Conservation (phyloP, 2,113 vertebrate genomes). For the Gobio gobio region DNA sequence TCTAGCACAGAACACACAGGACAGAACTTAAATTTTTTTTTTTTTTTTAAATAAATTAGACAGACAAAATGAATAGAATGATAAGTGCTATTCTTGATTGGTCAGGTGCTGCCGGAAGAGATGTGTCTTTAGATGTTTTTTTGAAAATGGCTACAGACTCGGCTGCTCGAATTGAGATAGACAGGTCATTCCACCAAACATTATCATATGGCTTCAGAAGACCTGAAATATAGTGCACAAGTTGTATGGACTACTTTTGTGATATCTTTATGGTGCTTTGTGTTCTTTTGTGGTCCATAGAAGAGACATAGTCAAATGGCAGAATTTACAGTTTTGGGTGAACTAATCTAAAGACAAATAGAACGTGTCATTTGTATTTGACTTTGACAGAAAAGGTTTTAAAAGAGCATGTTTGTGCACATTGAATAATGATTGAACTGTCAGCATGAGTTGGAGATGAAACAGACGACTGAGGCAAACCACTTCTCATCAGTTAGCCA, state of each 20-base stretch:
- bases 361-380: constrained; percentile 9
- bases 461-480: constrained; percentile 49
- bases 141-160: too few relatives aligned
- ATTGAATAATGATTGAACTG: constrained; percentile 23
- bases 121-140: too few relatives aligned
- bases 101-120: too few relatives aligned
- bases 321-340: neutral
- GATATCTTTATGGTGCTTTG: neutral
- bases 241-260: neutral
- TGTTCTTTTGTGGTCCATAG: neutral
- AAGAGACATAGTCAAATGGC: neutral
- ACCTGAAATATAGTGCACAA: neutral
- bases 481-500: constrained; percentile 65
- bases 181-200: too few relatives aligned
- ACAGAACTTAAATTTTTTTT: too few relatives aligned
- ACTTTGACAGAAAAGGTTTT: neutral
- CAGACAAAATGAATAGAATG: too few relatives aligned
- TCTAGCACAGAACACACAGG: too few relatives aligned
- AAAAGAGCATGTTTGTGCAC: constrained; percentile 34
- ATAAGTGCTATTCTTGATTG: too few relatives aligned
- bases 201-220: neutral
- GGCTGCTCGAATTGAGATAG: too few relatives aligned
- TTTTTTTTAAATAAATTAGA: too few relatives aligned
- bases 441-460: constrained; percentile 31
- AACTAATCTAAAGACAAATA: neutral